Percentiles rank a stretch among this genome's conserved stretches.
Conservation (phyloP, 1,140 invertebrate genomes). For the Tetraneura akinire region DNA sequence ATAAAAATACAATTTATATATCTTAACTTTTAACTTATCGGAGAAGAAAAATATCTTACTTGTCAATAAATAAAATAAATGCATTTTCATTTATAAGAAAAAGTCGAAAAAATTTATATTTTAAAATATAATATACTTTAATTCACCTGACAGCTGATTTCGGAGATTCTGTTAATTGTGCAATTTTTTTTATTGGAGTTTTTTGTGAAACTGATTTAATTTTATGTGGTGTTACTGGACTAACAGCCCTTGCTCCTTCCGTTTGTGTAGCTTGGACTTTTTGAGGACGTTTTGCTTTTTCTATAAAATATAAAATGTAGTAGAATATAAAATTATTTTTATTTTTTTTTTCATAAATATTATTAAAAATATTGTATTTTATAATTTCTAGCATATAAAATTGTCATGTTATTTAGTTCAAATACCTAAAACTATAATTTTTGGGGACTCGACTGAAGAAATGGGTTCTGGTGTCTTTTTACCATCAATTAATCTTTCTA, state of each 20-base stretch:
- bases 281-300: slow-evolving; percentile 81
- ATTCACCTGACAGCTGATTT: slow-evolving; percentile 24
- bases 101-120: too few relatives aligned
- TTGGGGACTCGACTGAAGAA: slow-evolving; percentile 53
- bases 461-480: slow-evolving; percentile 61
- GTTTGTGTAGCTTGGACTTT: slow-evolving; percentile 92
- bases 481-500: slow-evolving; percentile 71
- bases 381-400: too few relatives aligned
- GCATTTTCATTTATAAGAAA: too few relatives aligned
- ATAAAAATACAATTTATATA: too few relatives aligned
- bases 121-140: background rate
- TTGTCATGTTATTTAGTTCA: background rate
- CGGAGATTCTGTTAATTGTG: background rate
- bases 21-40: too few relatives aligned
- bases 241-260: slow-evolving; percentile 61
- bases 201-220: slow-evolving; percentile 17
- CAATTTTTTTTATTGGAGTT: background rate
- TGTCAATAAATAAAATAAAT: too few relatives aligned
- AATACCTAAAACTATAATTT: slow-evolving; percentile 58
- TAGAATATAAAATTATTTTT: too few relatives aligned
- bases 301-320: slow-evolving; percentile 59
- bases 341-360: too few relatives aligned
- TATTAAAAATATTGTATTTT: too few relatives aligned
- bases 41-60: too few relatives aligned
- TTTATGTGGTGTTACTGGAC: slow-evolving; percentile 45